Base-by-base conservation (phyloP, 2,113 vertebrate species). In the Gasterosteus aculeatus region DNA sequence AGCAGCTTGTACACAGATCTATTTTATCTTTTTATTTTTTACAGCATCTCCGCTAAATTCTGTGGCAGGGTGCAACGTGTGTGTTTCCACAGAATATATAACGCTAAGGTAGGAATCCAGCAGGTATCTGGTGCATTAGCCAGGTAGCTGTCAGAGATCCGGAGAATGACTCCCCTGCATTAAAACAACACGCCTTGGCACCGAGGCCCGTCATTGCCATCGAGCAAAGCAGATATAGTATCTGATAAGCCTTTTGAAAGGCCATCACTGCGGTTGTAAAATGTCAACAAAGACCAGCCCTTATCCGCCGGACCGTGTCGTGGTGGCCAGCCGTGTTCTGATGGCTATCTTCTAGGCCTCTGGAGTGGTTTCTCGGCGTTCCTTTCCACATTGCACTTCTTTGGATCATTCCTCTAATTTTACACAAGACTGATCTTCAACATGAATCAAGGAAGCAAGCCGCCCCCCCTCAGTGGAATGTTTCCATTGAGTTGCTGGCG, bases 401-500 rank as follows among this genome's bases (percentile, higher is more conserved):
- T 47, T 62, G 29, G 35, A 39, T 29, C 49, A 22, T 51, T 72
- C 12, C 16, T 47, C 19, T 47, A 19, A 44, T 38, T 46, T 31
- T 15, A 14, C 10, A 5, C 29, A 38, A 9, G 42, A 7, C 4
- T 19, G 3, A 26, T 31, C 9, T 19, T 59, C 14, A 44, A 1
- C 29, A 19, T 56, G 10, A 72, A 51, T 57, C 39, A 41, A 70
- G 59, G 38, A 19, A 35, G 47, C 42, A 7, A 59, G 38, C 47
- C 1, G 4, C 7, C 15, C 4, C 4, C 1, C 46, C 4, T 15
- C 15, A 16, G 46, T 47, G 46, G 16, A 47, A 4, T 89, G 62
- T 87, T 87, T 88, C 61, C 69, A 75, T 68, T 69, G 72, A 73
- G 61, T n/a, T 76, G 61, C 49, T 73, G 51, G 47, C 46, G 56